Conservation (phyloP, 2,113 vertebrate genomes). For the Nymphicus hollandicus region DNA sequence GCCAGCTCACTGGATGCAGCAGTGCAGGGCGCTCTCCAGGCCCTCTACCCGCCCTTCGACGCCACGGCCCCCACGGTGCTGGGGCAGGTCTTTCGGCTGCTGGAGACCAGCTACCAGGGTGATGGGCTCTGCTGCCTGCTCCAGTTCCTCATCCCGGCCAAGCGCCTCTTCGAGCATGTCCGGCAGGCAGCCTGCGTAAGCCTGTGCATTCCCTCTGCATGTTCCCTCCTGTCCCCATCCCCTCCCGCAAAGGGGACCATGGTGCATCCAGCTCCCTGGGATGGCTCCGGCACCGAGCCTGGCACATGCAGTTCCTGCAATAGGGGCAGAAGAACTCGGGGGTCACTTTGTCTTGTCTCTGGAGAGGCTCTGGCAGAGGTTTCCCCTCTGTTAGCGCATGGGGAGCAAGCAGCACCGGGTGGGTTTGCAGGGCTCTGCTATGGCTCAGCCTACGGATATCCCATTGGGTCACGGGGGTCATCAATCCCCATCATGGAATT, state of each 20-base stretch:
- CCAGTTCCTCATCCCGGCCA: constrained; percentile 91
- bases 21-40: constrained; percentile 85
- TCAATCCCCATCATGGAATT: fast-evolving
- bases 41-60: constrained; percentile 90
- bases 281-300: background rate
- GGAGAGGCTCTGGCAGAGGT: background rate
- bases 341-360: background rate
- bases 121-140: constrained; percentile 90
- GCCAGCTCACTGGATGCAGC: constrained; percentile 84
- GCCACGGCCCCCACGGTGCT: constrained; percentile 87
- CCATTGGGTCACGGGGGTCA: fast-evolving
- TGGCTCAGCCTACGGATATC: background rate
- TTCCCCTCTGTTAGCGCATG: fast-evolving
- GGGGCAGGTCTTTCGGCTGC: constrained; percentile 89
- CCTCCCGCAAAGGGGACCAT: fast-evolving
- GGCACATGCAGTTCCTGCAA: fast-evolving
- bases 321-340: background rate
- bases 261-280: background rate
- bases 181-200: constrained; percentile 93
- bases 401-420: background rate
- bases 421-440: background rate
- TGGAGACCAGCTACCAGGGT: constrained; percentile 86
- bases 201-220: background rate
- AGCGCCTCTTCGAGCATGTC: constrained; percentile 89
- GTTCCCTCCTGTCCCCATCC: fast-evolving